These are phyloP conservation scores for Nasonia vitripennis DNA, from an alignment of 1,140 invertebrate genomes.

Conservation along the genomic window DNA sequence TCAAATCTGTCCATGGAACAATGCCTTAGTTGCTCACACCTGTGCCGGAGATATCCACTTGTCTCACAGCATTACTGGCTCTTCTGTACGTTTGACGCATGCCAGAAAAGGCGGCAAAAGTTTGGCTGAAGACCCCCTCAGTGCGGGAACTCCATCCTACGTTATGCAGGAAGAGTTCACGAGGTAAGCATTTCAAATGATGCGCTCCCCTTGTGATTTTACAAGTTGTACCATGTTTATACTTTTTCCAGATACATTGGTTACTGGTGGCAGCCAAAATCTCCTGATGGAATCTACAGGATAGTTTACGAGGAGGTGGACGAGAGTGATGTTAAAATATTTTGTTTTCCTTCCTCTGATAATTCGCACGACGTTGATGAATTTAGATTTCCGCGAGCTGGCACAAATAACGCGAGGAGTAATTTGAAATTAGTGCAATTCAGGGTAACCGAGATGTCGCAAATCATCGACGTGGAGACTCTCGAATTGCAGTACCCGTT, in stretches of 20 bases:
- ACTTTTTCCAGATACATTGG: slow-evolving; percentile 85
- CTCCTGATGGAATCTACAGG: slow-evolving; percentile 84
- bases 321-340: slow-evolving; percentile 93
- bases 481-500: slow-evolving; percentile 85
- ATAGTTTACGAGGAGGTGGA: slow-evolving; percentile 98
- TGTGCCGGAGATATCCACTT: slow-evolving; percentile 94
- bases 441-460: slow-evolving; percentile 79
- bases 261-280: slow-evolving; percentile 97
- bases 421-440: slow-evolving; percentile 93
- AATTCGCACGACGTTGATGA: slow-evolving; percentile 89
- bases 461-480: slow-evolving; percentile 81
- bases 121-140: slow-evolving; percentile 88
- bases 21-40: slow-evolving; percentile 92
- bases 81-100: slow-evolving; percentile 85
- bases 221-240: background rate
- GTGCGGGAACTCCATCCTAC: slow-evolving; percentile 95
- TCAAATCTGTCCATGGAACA: slow-evolving; percentile 92
- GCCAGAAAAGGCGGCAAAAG: slow-evolving; percentile 85
- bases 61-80: slow-evolving; percentile 85
- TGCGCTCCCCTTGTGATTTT: background rate
- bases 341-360: slow-evolving; percentile 89
- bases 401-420: slow-evolving; percentile 92
- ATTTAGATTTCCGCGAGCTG: slow-evolving; percentile 94
- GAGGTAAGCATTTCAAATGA: slow-evolving; percentile 59
- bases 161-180: slow-evolving; percentile 99